A percentile compares a stretch with the other conserved stretches of the same genome.
Evolutionary conservation across 2,797 vertebrate species (phyloP).

Genomic region (Triplophysa bombifrons): DNA sequence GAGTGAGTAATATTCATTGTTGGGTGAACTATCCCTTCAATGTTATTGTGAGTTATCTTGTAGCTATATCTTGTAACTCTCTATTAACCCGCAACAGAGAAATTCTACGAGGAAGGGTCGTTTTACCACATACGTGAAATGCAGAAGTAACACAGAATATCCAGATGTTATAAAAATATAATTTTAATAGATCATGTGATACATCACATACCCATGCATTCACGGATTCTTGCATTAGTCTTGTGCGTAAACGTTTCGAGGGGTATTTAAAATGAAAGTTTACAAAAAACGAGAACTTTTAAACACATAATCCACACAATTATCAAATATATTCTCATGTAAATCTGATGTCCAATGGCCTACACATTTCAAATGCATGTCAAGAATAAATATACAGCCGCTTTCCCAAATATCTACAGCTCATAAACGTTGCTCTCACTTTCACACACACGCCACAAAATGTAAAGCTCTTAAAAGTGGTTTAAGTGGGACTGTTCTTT

Average conservation of each 20-base stretch:
- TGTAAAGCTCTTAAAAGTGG: constrained; percentile 44
- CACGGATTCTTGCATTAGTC: constrained; percentile 66
- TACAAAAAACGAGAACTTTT: constrained; percentile 39
- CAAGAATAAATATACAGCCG: constrained; percentile 49
- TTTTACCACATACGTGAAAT: not conserved
- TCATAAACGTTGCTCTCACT: constrained; percentile 47
- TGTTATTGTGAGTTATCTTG: too few relatives aligned
- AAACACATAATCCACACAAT: constrained; percentile 41
- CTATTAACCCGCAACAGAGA: too few relatives aligned
- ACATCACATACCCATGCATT: constrained; percentile 57
- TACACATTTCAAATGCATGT: constrained; percentile 59
- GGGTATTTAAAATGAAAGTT: constrained; percentile 58
- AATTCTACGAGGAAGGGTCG: too few relatives aligned
- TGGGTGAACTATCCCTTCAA: too few relatives aligned
- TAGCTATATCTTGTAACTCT: too few relatives aligned
- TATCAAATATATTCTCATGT: constrained; percentile 56
- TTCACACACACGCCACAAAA: constrained; percentile 50
- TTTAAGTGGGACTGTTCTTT: not conserved
- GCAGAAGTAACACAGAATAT: not conserved
- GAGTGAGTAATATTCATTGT: too few relatives aligned
- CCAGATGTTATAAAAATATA: constrained; percentile 71
- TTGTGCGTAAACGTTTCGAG: constrained; percentile 63
- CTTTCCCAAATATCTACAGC: constrained; percentile 40
- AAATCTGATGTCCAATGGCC: constrained; percentile 46
- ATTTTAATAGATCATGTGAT: constrained; percentile 67